Base-by-base conservation (phyloP, 1,140 invertebrate species). In the Drosophila pandora region DNA sequence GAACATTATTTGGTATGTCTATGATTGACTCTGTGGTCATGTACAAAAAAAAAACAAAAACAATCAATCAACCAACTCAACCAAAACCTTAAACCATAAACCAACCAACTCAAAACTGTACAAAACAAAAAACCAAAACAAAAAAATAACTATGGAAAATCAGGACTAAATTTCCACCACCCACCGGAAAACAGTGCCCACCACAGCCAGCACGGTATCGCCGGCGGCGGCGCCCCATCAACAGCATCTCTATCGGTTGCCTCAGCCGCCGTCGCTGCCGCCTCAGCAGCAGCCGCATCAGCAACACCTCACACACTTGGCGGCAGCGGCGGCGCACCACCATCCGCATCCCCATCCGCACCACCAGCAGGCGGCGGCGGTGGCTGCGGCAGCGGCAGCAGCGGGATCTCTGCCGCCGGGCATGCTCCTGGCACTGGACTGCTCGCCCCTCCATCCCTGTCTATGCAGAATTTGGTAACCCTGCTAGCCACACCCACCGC, bases 391-490 rank as follows among this genome's bases (percentile, higher is more conserved):
- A 21, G 37, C 64, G 39, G 53, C 65, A 43, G 67, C 74, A 37
- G 45, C 65, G 70, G 80, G 49, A 53, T 77, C 81, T 8, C 74
- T 85, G 41, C 83, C 83, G 41, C 83, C 83, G 79, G 83, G 83
- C 83, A 84, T 88, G 75, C 72, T 91, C 47, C 82, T 88, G 69
- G 75, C 90, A 47, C 79, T 89, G 92, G 94, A 90, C 91, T 94
- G 91, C 79, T 94, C 89, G 32, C 95, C 65, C 92, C 96, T 90
- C 94, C 95, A 82, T 96, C 96, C 47, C 96, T 97, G 93, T 96
- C 96, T 82, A 95, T 97, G 93, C 97, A 97, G 93, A 98, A 97
- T 93, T 92, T 98, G 82, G 96, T 97, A 76, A 96, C 97, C 48
- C 92, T 98, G 77, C 55, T 84, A 21, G 70, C 68, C 76, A 62